Percentiles rank a stretch among this genome's conserved stretches.
Evolutionary conservation across 2,113 vertebrate genomes (phyloP).

Genomic region (Phodopus roborovskii): DNA sequence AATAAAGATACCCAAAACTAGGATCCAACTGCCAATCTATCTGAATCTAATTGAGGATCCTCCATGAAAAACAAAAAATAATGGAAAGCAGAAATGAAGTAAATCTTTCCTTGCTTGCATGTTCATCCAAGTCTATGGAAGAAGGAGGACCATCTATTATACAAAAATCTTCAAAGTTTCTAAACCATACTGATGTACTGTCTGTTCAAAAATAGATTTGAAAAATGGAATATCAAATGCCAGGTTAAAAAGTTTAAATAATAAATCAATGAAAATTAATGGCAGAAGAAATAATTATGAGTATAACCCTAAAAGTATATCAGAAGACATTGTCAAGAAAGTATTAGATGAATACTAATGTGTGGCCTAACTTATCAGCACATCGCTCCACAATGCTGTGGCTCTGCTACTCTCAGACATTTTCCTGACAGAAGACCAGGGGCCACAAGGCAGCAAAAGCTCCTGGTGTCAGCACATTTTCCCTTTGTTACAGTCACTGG

Average conservation of each 20-base stretch:
- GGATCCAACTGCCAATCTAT: neutral
- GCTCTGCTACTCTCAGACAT: neutral
- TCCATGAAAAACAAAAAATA: neutral
- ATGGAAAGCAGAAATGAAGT: neutral
- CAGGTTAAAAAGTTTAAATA: neutral
- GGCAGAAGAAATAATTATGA: neutral
- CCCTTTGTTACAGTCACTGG: neutral
- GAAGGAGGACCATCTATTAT: neutral
- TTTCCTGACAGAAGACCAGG: neutral
- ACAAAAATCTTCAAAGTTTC: neutral
- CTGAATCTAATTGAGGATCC: neutral
- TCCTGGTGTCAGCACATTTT: neutral
- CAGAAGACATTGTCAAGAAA: neutral
- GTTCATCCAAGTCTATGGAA: neutral
- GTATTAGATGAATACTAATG: neutral
- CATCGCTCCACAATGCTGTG: neutral
- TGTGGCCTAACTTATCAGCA: neutral
- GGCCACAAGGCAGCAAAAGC: neutral
- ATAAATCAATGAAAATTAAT: conserved; percentile 40
- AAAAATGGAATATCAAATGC: neutral
- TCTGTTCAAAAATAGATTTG: neutral
- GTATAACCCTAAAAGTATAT: neutral
- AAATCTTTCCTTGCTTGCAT: neutral
- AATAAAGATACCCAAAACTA: conserved; percentile 1
- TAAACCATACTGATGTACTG: neutral